phyloP scores from a whole-genome alignment of 2,888 invertebrate species.

The Dioctria linearis region DNA sequence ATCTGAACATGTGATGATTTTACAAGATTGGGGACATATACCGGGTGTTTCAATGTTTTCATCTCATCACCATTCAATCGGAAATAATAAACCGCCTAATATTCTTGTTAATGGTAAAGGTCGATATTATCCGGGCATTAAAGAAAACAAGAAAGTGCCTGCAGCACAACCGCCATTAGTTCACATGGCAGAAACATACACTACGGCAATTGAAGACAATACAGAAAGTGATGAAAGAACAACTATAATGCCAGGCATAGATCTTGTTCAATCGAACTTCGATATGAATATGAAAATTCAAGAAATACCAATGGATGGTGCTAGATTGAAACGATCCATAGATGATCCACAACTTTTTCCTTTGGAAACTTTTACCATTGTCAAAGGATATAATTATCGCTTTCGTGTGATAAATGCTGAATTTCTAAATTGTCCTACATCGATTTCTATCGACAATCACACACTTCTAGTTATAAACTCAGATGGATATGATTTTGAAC shows the following conservation, averaged over 20 bases:
- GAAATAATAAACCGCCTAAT: slow-evolving; percentile 86
- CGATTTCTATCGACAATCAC: slow-evolving; percentile 87
- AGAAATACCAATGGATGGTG: not conserved
- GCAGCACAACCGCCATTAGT: too few relatives aligned
- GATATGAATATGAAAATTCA: not conserved
- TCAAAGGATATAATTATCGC: slow-evolving; percentile 79
- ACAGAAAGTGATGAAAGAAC: slow-evolving; percentile 2
- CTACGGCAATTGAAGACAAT: too few relatives aligned
- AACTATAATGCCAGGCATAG: slow-evolving; percentile 1
- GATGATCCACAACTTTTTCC: slow-evolving; percentile 61
- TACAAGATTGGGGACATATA: slow-evolving; percentile 88
- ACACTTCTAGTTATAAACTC: slow-evolving; percentile 83
- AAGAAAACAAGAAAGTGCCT: not conserved
- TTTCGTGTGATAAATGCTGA: slow-evolving; percentile 89
- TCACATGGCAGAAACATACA: too few relatives aligned
- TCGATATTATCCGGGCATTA: slow-evolving; percentile 66
- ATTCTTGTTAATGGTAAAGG: slow-evolving; percentile 89
- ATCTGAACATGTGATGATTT: slow-evolving; percentile 79
- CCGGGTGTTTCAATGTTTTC: slow-evolving; percentile 83
- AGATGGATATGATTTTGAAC: slow-evolving; percentile 85
- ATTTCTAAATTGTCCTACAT: slow-evolving; percentile 89
- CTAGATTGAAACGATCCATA: slow-evolving; percentile 23
- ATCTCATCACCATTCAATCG: slow-evolving; percentile 87
- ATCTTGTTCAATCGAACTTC: slow-evolving; percentile 35
- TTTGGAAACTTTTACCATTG: slow-evolving; percentile 66